Percentiles rank a stretch among this genome's conserved stretches.
phyloP scores from a whole-genome alignment of 2,888 invertebrate species.

The Nomada hirtipes region DNA sequence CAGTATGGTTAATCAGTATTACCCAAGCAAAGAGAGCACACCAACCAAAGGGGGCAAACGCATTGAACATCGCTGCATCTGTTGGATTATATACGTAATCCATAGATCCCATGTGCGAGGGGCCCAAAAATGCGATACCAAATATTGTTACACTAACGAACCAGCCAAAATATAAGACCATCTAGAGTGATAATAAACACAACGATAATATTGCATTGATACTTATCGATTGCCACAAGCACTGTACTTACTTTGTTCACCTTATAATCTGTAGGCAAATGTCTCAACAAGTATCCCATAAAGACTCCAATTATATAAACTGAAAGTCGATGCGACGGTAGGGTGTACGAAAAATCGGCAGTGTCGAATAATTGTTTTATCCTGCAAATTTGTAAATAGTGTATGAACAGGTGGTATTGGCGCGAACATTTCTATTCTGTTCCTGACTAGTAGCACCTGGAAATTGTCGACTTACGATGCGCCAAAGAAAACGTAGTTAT shows the following conservation, averaged over 20 bases:
- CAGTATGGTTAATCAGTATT: slow-evolving; percentile 87
- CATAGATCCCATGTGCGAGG: slow-evolving; percentile 88
- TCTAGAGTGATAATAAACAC: slow-evolving; percentile 75
- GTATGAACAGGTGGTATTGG: not conserved
- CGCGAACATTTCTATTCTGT: too few species aligned
- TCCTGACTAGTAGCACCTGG: not conserved
- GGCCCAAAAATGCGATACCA: slow-evolving; percentile 86
- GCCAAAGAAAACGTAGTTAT: slow-evolving; percentile 89
- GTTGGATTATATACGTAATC: slow-evolving; percentile 87
- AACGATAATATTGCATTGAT: not conserved
- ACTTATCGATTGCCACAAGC: not conserved
- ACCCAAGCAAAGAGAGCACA: slow-evolving; percentile 89
- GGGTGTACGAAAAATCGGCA: slow-evolving; percentile 89
- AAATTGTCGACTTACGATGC: slow-evolving; percentile 86
- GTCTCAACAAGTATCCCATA: slow-evolving; percentile 86
- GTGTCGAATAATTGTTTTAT: slow-evolving; percentile 88
- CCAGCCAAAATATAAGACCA: slow-evolving; percentile 86
- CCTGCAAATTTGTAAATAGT: slow-evolving; percentile 81
- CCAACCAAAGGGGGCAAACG: slow-evolving; percentile 90
- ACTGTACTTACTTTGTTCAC: slow-evolving; percentile 84
- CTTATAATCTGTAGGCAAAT: slow-evolving; percentile 82
- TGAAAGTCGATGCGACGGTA: slow-evolving; percentile 88
- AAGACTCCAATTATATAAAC: slow-evolving; percentile 89
- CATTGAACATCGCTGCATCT: slow-evolving; percentile 89
- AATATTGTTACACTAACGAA: slow-evolving; percentile 85